Base-by-base conservation (phyloP, 1,140 invertebrate species). In the Lepidurus packardi region DNA sequence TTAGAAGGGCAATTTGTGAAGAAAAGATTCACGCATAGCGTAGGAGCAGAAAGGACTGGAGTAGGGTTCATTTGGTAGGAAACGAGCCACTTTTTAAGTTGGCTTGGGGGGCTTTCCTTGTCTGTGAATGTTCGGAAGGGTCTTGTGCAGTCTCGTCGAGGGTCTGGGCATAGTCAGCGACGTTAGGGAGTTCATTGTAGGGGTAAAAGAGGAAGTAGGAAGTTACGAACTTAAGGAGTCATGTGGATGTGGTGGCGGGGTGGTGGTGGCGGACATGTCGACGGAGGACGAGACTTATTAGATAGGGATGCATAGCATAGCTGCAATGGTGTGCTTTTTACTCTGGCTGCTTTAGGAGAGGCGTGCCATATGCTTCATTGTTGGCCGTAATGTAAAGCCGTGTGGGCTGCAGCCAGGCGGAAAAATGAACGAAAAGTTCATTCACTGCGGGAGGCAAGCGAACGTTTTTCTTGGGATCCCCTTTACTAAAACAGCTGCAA, bases 311-410 rank as follows among this genome's bases (percentile, higher is more conserved):
- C 53, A 16, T 65, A 65, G 53, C 53, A 65, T 9, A 65, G 53
- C 53, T 65, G 53, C 53, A 65, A 7, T 65, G 53, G 53, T 65
- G 21, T 65, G 53, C 53, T 65, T 7, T 65, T 11, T 13, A n/a
- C 53, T 21, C 4, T 21, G 53, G 53, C 53, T 65, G 53, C 53
- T 1, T 65, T 9, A 65, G 53, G 53, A 65, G 53, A 1, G 53
- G 53, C 53, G 53, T 65, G 53, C 53, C 53, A 65, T 65, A 65
- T 65, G 53, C 21, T 65, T 65, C 53, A 65, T 65, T 65, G 53
- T 65, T 65, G 53, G 53, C 53, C 53, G 53, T 65, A 65, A 65
- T 65, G 21, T 65, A 65, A 21, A 13, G 21, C 16, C 53, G 53
- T 16, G 53, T 21, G 53, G 34, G 53, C 53, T 65, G 53, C 53